phyloP scores from a whole-genome alignment of 2,888 invertebrate genomes.

The Notodonta ziczac region DNA sequence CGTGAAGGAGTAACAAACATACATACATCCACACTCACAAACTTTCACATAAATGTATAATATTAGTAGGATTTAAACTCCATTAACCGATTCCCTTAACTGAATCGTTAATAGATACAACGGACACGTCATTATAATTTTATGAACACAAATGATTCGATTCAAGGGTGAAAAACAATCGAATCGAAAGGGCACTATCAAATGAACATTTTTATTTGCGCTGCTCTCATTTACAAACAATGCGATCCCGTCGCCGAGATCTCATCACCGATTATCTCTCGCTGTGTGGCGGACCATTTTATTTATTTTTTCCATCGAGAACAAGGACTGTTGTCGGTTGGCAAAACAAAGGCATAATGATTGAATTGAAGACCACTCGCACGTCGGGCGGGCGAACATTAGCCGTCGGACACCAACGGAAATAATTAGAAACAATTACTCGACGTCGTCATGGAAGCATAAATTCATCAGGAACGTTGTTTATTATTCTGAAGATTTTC shows the following conservation, averaged over 20 bases:
- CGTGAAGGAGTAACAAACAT: no score
- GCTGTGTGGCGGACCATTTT: conserved; percentile 40
- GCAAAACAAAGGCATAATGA: conserved; percentile 62
- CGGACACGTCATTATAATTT: conserved; percentile 46
- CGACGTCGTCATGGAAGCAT: background rate
- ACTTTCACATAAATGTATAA: no score
- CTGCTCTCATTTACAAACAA: conserved; percentile 78
- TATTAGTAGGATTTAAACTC: background rate
- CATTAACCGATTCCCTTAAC: conserved; percentile 15
- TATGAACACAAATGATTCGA: conserved; percentile 45
- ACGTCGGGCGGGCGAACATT: conserved; percentile 11
- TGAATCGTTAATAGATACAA: conserved; percentile 36
- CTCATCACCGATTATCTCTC: conserved; percentile 71
- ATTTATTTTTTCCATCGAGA: conserved; percentile 26
- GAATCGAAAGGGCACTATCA: conserved; percentile 53
- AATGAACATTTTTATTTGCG: conserved; percentile 60
- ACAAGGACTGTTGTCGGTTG: conserved; percentile 48
- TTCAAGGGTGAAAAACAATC: conserved; percentile 54
- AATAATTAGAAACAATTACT: conserved; percentile 9
- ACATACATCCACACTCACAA: no score
- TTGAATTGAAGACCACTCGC: conserved; percentile 46
- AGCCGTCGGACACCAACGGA: conserved; percentile 5
- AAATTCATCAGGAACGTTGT: conserved; percentile 1
- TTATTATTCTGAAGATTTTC: conserved; percentile 2
- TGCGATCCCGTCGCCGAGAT: conserved; percentile 65